Base-by-base conservation (phyloP, 2,888 invertebrate genomes). In the Byasa hedistus region DNA sequence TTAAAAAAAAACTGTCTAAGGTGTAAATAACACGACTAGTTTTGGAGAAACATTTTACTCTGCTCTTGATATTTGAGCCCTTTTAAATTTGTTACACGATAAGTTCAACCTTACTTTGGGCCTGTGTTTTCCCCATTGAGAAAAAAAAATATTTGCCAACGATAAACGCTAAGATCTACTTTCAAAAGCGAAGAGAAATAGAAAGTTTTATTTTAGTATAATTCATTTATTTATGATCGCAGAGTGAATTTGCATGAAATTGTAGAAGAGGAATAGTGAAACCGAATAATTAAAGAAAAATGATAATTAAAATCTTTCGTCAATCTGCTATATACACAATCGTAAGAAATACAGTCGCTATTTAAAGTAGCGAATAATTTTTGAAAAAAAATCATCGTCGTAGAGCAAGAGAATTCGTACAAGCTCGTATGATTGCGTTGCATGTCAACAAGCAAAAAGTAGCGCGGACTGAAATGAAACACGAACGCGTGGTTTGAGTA, bases 391-490 rank as follows among this genome's bases (percentile, higher is more conserved):
- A 32, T 7, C 12, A 57, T 5, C 15, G 19, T 17, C 32, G 21
- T 21, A 27, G 57, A 36, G 36, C 52, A 39, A 44, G n/a, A 8
- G 36, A 44, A 56, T 39, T 39, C 23, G 15, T 32, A 36, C 21
- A 23, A 62, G 23, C 24, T 39, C 36, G 22, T 22, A 22, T 51
- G 23, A 27, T 57, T 22, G 21, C 64, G 19, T 64, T 52, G 36
- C 57, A 64, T 51, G 44, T 55, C 24, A 44, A 54, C 24, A 21
- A 21, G 17, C 44, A 60, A 59, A 64, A 59, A 65, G 23, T 23
- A 17, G 17, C 22, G 39, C 23, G 44, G 27, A 54, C 27, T 58
- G 57, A 52, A 54, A 36, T 19, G 22, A 55, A 27, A 54, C 65
- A 36, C 56, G 54, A 39, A 60, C 17, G 36, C 4, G 21, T 27